Percentiles rank a stretch among this genome's conserved stretches.
These are phyloP conservation scores for Pseudomyrmex sp. DNA, from an alignment of 1,140 invertebrate species.

Conservation along the genomic window DNA sequence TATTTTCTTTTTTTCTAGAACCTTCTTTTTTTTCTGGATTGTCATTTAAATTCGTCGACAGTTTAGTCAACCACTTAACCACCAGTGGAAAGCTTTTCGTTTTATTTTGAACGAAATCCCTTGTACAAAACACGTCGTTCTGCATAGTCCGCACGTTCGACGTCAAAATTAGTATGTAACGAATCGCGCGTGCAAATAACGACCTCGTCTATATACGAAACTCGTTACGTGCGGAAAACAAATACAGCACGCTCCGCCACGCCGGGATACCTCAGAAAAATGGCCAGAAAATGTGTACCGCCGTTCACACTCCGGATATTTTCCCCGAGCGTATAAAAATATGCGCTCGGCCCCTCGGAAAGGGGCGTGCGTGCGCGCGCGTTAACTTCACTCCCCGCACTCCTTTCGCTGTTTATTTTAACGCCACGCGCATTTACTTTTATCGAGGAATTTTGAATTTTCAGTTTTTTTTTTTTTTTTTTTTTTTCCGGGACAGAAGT, in stretches of 20 bases:
- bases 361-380: no score
- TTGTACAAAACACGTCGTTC: constrained; percentile 33
- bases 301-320: constrained; percentile 52
- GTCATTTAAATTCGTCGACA: neutral
- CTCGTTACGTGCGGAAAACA: constrained; percentile 56
- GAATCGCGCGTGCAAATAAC: constrained; percentile 59
- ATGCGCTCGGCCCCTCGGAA: constrained; percentile 33
- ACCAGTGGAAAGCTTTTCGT: constrained; percentile 1
- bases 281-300: constrained; percentile 50
- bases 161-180: constrained; percentile 59
- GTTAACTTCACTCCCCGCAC: constrained; percentile 13
- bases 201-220: constrained; percentile 59
- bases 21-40: no score
- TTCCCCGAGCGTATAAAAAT: constrained; percentile 58
- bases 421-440: constrained; percentile 48
- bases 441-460: constrained; percentile 44
- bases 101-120: constrained; percentile 20
- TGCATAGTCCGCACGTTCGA: constrained; percentile 46
- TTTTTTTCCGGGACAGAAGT: constrained; percentile 13
- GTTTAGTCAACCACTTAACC: constrained; percentile 14
- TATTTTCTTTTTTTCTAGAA: no score
- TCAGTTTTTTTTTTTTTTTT: constrained; percentile 8
- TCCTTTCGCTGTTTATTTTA: constrained; percentile 59
- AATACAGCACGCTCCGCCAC: constrained; percentile 47
- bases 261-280: constrained; percentile 56